Base-by-base conservation (phyloP, 2,797 vertebrate genomes). In the Corythornis leucogaster region DNA sequence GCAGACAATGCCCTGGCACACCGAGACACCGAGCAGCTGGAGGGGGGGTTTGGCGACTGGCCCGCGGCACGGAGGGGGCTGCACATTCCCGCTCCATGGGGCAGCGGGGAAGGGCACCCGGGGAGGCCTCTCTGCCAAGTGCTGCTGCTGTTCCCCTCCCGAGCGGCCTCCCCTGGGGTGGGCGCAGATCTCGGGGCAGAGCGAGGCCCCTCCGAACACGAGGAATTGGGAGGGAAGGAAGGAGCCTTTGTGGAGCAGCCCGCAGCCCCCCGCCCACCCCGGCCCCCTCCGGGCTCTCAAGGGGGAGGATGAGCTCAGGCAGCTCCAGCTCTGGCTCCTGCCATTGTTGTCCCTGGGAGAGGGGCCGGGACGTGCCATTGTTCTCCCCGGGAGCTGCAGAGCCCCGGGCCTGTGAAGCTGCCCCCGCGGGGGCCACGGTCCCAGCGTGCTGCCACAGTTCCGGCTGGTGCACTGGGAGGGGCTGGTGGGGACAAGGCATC, bases 321-420 rank as follows among this genome's bases (percentile, higher is more conserved):
- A 2, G 89, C 87, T 95, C 89, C 57, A 3, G 45, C 92, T 94
- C 87, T 5, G 2, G 83, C 95, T 91, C 77, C 91, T 46, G 92
- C 92, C 93, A 94, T 95, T 95, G 94, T 96, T 95, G 91, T 96
- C 90, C 74, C 88, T 59, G 88, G 93, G 92, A 96, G 92, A 88
- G 92, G 90, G 87, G 67, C 80, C 75, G 87, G 93, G 93, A 80
- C 11, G 25, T 15, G 17, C 93, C 94, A 93, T 95, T 92, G 88
- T 95, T 95, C 90, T 93, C 80, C 67, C 67, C 15, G 6, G 77
- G 92, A 95, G 84, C 94, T 87, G 80, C 2, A 1, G 69, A 91
- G 94, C 89, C 76, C 73, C 4, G 9, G 48, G 92, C 70, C 78
- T 31, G 45, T 2, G 5, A 51, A 84, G 87, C 73, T 9, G 13